Percentiles rank a stretch among this genome's conserved stretches.
Evolutionary conservation across 2,888 invertebrate genomes (phyloP).

Genomic region (Aelia acuminata): DNA sequence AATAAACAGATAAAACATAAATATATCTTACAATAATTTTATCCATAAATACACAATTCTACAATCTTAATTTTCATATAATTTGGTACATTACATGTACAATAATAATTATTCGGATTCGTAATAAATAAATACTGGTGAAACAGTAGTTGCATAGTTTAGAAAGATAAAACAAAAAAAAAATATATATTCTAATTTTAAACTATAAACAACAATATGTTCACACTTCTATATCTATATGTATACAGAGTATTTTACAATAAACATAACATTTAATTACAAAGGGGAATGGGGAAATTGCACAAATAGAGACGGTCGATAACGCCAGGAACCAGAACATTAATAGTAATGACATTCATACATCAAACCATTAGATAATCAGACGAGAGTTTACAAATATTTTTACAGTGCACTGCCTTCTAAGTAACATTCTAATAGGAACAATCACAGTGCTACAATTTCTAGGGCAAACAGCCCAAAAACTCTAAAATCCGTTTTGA

Average conservation of each 20-base stretch:
- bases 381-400: constrained; percentile 49
- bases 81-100: constrained; percentile 67
- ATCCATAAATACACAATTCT: constrained; percentile 67
- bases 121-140: constrained; percentile 64
- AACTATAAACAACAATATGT: constrained; percentile 65
- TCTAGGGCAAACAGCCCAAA: constrained; percentile 51
- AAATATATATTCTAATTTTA: constrained; percentile 62
- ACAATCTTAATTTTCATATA: constrained; percentile 66
- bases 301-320: constrained; percentile 60
- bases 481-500: constrained; percentile 56
- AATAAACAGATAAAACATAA: constrained; percentile 57
- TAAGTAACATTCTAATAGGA: constrained; percentile 64
- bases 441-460: constrained; percentile 63
- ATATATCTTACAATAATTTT: constrained; percentile 63
- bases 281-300: constrained; percentile 61
- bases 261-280: constrained; percentile 65
- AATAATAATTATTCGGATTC: constrained; percentile 64
- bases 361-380: constrained; percentile 40
- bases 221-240: constrained; percentile 63
- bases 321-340: constrained; percentile 55
- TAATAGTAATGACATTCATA: constrained; percentile 57
- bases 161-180: constrained; percentile 60
- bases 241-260: constrained; percentile 65
- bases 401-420: constrained; percentile 63
- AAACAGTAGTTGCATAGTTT: constrained; percentile 62